Percentiles rank a stretch among this genome's conserved stretches.
phyloP scores from a whole-genome alignment of 2,888 invertebrate species.

The Iselma pallidipennis region DNA sequence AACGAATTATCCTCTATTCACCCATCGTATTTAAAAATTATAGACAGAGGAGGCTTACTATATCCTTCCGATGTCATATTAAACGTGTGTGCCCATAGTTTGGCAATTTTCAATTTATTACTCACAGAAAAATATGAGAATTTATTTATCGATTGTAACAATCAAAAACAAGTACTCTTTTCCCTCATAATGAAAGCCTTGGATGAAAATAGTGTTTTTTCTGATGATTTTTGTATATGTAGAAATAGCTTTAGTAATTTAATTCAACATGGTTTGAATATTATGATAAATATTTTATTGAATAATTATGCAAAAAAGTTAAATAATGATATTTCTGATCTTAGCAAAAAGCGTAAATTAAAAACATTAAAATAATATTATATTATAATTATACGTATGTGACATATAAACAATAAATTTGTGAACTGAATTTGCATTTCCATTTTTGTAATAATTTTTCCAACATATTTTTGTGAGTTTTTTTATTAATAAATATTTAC shows the following conservation, averaged over 20 bases:
- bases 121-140: background rate
- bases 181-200: background rate
- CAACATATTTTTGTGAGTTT: no score
- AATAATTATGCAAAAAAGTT: no score
- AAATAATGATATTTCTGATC: no score
- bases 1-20: no score
- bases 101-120: background rate
- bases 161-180: background rate
- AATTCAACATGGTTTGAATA: background rate
- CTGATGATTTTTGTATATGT: background rate
- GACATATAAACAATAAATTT: no score
- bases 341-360: no score
- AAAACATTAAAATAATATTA: no score
- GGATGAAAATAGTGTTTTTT: background rate
- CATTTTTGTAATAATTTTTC: no score
- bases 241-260: background rate
- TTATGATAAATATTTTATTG: no score
- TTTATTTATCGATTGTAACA: background rate
- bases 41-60: conserved; percentile 1
- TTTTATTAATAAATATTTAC: no score
- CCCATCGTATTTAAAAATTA: background rate
- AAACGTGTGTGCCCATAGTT: background rate
- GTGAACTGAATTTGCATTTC: no score
- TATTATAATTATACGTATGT: no score
- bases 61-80: background rate